These are phyloP conservation scores for Stictonetta naevosa DNA, from an alignment of 2,113 vertebrate genomes.

Conservation along the genomic window DNA sequence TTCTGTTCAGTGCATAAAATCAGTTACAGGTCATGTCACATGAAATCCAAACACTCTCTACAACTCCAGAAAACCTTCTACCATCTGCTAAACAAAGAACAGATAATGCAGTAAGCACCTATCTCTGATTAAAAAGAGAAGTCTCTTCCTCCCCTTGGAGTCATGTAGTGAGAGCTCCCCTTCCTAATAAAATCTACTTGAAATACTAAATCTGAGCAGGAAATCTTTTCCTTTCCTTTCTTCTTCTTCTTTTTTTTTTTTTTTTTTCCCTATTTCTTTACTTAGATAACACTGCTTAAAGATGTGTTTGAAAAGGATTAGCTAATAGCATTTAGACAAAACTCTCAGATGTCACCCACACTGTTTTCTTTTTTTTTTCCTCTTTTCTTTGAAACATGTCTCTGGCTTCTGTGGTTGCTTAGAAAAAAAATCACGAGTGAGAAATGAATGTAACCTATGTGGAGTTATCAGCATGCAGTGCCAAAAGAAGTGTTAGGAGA, in stretches of 20 bases:
- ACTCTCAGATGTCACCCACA: neutral
- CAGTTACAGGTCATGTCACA: neutral
- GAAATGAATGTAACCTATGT: slow-evolving; percentile 10
- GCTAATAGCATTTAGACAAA: slow-evolving; percentile 16
- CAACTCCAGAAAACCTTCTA: neutral
- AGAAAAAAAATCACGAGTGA: neutral
- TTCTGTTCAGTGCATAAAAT: neutral
- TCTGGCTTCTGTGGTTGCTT: neutral
- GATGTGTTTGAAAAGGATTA: neutral
- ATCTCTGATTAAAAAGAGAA: neutral
- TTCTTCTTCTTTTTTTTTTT: too few relatives aligned
- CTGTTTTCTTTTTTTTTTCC: neutral
- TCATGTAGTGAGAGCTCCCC: slow-evolving; percentile 30
- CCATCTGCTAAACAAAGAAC: neutral
- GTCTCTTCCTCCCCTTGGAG: neutral
- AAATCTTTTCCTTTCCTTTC: neutral
- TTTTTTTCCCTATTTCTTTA: neutral
- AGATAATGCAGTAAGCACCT: neutral
- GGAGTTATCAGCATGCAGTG: neutral
- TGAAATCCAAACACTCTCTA: neutral
- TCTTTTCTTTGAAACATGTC: neutral
- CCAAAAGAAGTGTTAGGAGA: slow-evolving; percentile 29
- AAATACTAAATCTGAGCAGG: neutral
- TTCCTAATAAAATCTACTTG: slow-evolving; percentile 6
- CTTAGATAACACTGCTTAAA: neutral